Conservation (phyloP, 1,140 invertebrate species). For the Ceratina australensis region DNA sequence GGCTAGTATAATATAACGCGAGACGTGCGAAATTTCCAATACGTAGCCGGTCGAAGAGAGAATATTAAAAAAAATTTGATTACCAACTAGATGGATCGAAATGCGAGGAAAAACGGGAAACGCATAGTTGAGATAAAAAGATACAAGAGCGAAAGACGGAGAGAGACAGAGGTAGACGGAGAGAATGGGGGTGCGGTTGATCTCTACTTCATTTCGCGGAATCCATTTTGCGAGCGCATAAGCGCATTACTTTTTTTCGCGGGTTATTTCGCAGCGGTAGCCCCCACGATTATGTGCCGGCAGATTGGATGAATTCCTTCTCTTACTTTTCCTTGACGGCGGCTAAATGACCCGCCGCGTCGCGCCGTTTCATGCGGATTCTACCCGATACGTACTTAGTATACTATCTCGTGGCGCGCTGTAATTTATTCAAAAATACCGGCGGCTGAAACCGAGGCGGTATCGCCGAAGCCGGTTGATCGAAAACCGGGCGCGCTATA, state of each 20-base stretch:
- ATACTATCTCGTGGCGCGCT: slow-evolving; percentile 4
- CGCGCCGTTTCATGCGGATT: slow-evolving; percentile 27
- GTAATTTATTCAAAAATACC: slow-evolving; percentile 47
- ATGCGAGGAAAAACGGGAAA: slow-evolving; percentile 4
- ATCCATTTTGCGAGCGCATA: slow-evolving; percentile 49
- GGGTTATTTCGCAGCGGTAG: slow-evolving; percentile 47
- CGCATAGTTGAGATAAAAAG: not conserved
- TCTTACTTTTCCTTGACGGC: not conserved
- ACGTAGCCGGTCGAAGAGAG: not conserved
- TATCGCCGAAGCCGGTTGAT: slow-evolving; percentile 17
- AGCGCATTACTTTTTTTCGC: slow-evolving; percentile 50
- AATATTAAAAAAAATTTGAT: slow-evolving; percentile 43
- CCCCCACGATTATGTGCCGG: slow-evolving; percentile 13
- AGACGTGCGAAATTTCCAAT: not conserved
- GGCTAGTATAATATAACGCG: not conserved
- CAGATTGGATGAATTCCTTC: slow-evolving; percentile 9
- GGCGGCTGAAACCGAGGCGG: not conserved
- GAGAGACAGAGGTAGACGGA: too few relatives aligned
- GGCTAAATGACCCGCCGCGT: not conserved
- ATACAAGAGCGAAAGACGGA: too few relatives aligned
- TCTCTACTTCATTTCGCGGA: slow-evolving; percentile 45
- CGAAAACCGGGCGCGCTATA: slow-evolving; percentile 3
- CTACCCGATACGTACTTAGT: slow-evolving; percentile 7
- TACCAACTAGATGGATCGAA: not conserved
- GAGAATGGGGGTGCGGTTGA: slow-evolving; percentile 16